Percentiles rank a stretch among this genome's conserved stretches.
Evolutionary conservation across 2,888 invertebrate genomes (phyloP).

Genomic region (Macrosoma leucophasiata): DNA sequence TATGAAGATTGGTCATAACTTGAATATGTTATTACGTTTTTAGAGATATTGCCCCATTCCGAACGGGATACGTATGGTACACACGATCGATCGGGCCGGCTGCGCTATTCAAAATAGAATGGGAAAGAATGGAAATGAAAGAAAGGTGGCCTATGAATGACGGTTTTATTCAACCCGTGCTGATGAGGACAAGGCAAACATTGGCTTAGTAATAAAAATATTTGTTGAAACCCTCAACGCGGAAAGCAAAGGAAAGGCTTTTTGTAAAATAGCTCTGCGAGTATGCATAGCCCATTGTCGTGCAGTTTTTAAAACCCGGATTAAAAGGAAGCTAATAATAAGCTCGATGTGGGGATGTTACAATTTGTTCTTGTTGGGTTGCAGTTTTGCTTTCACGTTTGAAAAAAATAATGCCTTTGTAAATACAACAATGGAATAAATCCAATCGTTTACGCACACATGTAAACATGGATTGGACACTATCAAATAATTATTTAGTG

Average conservation of each 20-base stretch:
- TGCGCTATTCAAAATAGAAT: conserved; percentile 54
- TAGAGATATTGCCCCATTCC: conserved; percentile 29
- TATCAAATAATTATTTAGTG: no score
- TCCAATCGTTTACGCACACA: no score
- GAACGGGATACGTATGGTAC: conserved; percentile 38
- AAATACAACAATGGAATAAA: no score
- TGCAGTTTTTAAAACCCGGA: conserved; percentile 65
- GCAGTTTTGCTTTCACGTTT: conserved; percentile 24
- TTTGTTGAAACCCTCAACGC: conserved; percentile 61
- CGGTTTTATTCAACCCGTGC: conserved; percentile 58
- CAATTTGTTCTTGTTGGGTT: conserved; percentile 32
- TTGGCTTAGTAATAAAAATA: conserved; percentile 73
- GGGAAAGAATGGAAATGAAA: conserved; percentile 50
- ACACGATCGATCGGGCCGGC: conserved; percentile 41
- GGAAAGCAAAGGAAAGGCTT: conserved; percentile 49
- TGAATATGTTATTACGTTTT: conserved; percentile 25
- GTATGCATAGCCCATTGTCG: conserved; percentile 56
- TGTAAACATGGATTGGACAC: no score
- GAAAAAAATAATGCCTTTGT: no score
- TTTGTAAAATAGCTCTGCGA: conserved; percentile 47
- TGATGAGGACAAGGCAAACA: conserved; percentile 66
- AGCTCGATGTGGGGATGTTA: conserved; percentile 38
- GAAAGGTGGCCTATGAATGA: conserved; percentile 54
- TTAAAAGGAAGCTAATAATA: conserved; percentile 63
- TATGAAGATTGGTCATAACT: conserved; percentile 36